A percentile compares a stretch with the other conserved stretches of the same genome.
Evolutionary conservation across 2,888 invertebrate genomes (phyloP).

Genomic region (Marasmarcha lunaedactyla): DNA sequence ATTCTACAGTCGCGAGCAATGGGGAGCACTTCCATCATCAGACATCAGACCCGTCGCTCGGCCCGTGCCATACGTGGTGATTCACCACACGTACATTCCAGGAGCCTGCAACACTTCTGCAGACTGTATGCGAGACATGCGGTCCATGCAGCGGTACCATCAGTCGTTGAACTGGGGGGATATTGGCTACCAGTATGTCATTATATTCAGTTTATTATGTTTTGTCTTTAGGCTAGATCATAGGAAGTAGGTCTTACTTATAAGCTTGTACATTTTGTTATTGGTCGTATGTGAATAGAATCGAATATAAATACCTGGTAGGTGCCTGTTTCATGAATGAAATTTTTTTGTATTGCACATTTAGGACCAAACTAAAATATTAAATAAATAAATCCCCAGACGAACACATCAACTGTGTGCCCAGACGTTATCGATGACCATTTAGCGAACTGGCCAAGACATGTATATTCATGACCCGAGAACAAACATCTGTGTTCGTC

Average conservation of each 20-base stretch:
- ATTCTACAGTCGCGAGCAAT: constrained; percentile 47
- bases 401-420: no score
- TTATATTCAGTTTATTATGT: no score
- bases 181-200: constrained; percentile 71
- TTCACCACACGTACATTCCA: constrained; percentile 77
- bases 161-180: constrained; percentile 72
- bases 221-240: neutral
- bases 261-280: neutral
- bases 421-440: no score
- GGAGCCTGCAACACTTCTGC: constrained; percentile 61
- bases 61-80: constrained; percentile 74
- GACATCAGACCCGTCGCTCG: constrained; percentile 46
- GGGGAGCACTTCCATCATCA: constrained; percentile 69
- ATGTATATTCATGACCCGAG: no score
- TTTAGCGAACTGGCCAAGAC: no score
- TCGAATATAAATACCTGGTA: no score
- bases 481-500: no score
- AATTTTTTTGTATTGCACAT: no score
- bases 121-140: constrained; percentile 71
- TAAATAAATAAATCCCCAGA: no score
- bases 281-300: no score
- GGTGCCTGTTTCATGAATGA: no score
- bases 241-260: neutral
- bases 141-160: constrained; percentile 74
- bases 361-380: no score